Conservation (phyloP, 2,113 vertebrate species). For the Panthera uncia region DNA sequence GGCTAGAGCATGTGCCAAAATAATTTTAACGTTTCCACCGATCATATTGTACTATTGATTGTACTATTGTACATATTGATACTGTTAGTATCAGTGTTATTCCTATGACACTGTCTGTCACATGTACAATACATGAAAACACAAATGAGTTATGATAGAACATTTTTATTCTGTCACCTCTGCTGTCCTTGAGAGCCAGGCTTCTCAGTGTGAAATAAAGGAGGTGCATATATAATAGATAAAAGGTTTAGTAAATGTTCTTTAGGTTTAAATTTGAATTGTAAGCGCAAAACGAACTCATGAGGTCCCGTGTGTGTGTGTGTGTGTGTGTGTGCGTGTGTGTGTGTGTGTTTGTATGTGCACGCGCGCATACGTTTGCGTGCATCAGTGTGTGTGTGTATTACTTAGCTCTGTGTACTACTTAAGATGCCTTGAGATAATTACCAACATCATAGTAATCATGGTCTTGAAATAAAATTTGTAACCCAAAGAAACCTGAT, state of each 20-base stretch:
- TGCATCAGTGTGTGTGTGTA: neutral
- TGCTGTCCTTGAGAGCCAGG: neutral
- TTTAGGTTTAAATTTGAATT: neutral
- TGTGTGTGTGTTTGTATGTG: neutral
- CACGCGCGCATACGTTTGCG: accelerated
- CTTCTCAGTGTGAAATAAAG: neutral
- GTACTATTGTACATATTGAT: no score
- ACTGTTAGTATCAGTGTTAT: neutral
- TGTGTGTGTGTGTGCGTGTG: neutral
- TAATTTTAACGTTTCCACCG: neutral
- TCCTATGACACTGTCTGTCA: neutral
- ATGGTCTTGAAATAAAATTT: neutral
- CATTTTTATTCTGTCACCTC: neutral
- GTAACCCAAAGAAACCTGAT: neutral
- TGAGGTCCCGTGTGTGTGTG: neutral
- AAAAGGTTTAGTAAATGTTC: neutral
- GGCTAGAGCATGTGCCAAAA: neutral
- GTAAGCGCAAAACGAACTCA: neutral
- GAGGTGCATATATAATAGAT: neutral
- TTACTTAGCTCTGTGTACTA: neutral
- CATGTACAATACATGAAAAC: neutral
- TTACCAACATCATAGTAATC: neutral
- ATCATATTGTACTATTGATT: neutral
- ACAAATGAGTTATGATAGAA: neutral
- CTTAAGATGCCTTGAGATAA: neutral